Evolutionary conservation across 2,113 vertebrate species (phyloP).

Genomic region (Xerus inauris): DNA sequence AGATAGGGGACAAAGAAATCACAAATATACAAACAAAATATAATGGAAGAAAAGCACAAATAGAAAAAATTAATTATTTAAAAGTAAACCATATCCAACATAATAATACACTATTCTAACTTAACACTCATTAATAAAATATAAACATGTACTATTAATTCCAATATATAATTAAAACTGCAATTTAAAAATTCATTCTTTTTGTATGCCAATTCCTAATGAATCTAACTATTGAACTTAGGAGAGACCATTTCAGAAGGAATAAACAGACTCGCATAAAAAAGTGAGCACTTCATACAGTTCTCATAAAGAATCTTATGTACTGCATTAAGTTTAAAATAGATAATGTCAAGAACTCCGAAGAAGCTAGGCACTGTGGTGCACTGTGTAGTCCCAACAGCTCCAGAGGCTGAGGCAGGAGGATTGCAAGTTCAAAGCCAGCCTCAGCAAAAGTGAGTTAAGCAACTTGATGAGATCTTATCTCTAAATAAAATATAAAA

Average conservation of each 20-base stretch:
- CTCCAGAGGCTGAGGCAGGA: too few relatives aligned
- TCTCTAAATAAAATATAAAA: too few relatives aligned
- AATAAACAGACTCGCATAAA: conserved; percentile 30
- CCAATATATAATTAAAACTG: conserved; percentile 5
- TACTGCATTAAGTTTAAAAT: background rate
- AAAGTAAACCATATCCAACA: conserved; percentile 2
- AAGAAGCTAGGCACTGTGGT: too few relatives aligned
- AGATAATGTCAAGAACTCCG: background rate
- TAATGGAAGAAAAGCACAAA: background rate
- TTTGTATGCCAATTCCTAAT: conserved; percentile 29
- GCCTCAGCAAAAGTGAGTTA: too few relatives aligned
- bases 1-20: background rate
- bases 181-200: conserved; percentile 42
- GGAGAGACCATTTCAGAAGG: conserved; percentile 31
- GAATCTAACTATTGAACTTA: conserved; percentile 48
- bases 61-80: conserved; percentile 3
- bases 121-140: conserved; percentile 52
- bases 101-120: conserved; percentile 1
- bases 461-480: too few relatives aligned
- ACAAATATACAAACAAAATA: background rate
- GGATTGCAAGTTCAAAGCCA: too few relatives aligned
- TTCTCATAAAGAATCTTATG: background rate
- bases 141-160: conserved; percentile 1
- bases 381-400: too few relatives aligned
- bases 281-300: conserved; percentile 20